Evolutionary conservation across 2,113 vertebrate species (phyloP), one percentile per base, ranked within the genome.

Genomic region (Phasianus colchicus): DNA sequence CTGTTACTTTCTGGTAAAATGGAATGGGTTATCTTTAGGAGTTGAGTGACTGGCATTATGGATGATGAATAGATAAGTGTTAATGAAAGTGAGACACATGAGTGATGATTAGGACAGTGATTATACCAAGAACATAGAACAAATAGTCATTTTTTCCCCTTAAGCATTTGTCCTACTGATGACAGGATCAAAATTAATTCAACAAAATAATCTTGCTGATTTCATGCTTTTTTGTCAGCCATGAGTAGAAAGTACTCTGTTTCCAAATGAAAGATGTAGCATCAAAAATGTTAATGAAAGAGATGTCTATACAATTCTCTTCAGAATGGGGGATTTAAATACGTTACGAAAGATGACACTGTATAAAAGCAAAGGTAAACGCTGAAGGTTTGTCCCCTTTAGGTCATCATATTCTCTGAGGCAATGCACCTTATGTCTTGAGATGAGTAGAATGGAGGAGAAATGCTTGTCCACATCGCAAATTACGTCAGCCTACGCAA

Each of bases 101-200:
- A 57, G 8, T 48, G 42, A 22, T 71, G 75, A 88, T 95, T 54
- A 54, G 27, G 47, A 32, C 22, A 18, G 38, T 32, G 85, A 83
- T 71, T 70, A 12, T 66, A 73, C 71, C 38, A 83, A 74, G 71
- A 86, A 58, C 30, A 55, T 77, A 64, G 66, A 70, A 86, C 47
- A 80, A 90, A 71, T 64, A 55, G 83, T 20, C 14, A 3, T 66
- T 71, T 89, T 24, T 6, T 32, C 15, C 22, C 32, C 3, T 73
- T 36, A 11, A 7, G 32, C 42, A 11, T 29, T 73, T 64, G 36
- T 86, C 42, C 76, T 30, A 11, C 42, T 71, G 69, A 63, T 77
- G 82, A 36, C 55, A 94, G 80, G 57, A 72, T 52, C 70, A 82
- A 84, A 89, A 80, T 66, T 14, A 78, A 60, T 88, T 43, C 61